These are phyloP conservation scores for Acrocephalus kingi DNA, from an alignment of 2,113 vertebrate genomes.

Conservation along the genomic window DNA sequence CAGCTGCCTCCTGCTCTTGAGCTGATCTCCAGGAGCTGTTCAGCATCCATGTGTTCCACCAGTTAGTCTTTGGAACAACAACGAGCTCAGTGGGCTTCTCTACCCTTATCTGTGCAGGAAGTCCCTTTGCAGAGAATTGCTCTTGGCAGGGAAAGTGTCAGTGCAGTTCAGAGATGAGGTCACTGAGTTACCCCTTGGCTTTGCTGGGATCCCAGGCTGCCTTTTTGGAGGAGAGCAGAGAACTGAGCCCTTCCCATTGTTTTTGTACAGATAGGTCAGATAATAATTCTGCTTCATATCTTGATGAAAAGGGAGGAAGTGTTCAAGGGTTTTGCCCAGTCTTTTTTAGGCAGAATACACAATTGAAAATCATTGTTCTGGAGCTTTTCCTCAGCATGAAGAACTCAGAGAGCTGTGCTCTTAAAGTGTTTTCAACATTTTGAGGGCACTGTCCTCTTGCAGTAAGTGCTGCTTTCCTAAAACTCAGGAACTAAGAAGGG, in stretches of 20 bases:
- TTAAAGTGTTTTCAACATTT: not conserved
- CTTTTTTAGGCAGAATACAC: not conserved
- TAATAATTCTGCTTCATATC: not conserved
- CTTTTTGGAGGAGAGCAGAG: not conserved
- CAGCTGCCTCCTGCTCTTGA: not conserved
- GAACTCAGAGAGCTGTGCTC: not conserved
- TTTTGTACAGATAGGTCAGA: not conserved
- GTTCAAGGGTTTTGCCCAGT: not conserved
- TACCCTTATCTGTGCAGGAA: conserved; percentile 49
- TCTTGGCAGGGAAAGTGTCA: conserved; percentile 47
- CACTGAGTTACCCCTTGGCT: not conserved
- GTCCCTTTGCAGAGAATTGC: conserved; percentile 56
- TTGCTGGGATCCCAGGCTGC: not conserved
- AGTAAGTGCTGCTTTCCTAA: not conserved
- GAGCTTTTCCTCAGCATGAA: not conserved
- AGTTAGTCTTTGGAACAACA: conserved; percentile 20
- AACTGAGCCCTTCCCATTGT: not conserved
- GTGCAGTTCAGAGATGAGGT: conserved; percentile 31
- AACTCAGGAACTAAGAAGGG: not conserved
- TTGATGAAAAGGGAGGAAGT: not conserved
- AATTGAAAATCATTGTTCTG: not conserved
- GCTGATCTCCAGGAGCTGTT: not conserved
- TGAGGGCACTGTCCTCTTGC: not conserved
- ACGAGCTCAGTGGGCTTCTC: not conserved
- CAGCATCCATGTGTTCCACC: not conserved